A percentile compares a stretch with the other conserved stretches of the same genome.
Conservation (phyloP, 2,113 vertebrate genomes). For the Aegithalos caudatus region DNA sequence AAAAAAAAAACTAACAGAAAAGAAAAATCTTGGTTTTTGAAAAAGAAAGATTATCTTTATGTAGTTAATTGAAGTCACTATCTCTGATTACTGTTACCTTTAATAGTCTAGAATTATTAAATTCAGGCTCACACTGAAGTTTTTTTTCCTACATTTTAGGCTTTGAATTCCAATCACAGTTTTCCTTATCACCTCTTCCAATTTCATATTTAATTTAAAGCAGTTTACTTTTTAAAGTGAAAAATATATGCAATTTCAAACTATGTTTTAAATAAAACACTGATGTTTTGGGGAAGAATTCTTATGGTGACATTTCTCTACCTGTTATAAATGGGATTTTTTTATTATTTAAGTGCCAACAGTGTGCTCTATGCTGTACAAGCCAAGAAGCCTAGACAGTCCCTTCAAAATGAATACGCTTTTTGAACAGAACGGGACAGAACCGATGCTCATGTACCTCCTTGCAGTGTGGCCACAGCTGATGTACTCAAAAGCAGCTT, state of each 20-base stretch:
- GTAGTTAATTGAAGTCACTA: background rate
- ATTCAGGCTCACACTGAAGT: background rate
- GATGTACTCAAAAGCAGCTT: slow-evolving; percentile 32
- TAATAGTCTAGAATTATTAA: background rate
- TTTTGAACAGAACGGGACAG: slow-evolving; percentile 12
- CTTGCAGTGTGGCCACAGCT: background rate
- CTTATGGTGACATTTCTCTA: background rate
- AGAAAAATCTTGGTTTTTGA: background rate
- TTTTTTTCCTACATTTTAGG: background rate
- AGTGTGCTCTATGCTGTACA: slow-evolving; percentile 42
- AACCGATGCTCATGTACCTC: background rate
- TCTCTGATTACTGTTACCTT: background rate
- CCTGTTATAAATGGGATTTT: slow-evolving; percentile 24
- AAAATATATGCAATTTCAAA: background rate
- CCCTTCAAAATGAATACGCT: slow-evolving; percentile 19
- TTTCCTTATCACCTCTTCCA: background rate
- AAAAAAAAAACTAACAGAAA: background rate
- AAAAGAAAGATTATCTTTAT: background rate
- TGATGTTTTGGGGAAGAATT: background rate
- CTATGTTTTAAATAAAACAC: background rate
- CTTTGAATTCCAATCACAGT: background rate
- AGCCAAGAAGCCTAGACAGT: slow-evolving; percentile 42
- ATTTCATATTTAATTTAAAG: background rate
- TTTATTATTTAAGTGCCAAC: slow-evolving; percentile 46
- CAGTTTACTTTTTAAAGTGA: background rate